A percentile compares a stretch with the other conserved stretches of the same genome.
phyloP scores from a whole-genome alignment of 1,140 invertebrate genomes.

The Drosophila ogumai region DNA sequence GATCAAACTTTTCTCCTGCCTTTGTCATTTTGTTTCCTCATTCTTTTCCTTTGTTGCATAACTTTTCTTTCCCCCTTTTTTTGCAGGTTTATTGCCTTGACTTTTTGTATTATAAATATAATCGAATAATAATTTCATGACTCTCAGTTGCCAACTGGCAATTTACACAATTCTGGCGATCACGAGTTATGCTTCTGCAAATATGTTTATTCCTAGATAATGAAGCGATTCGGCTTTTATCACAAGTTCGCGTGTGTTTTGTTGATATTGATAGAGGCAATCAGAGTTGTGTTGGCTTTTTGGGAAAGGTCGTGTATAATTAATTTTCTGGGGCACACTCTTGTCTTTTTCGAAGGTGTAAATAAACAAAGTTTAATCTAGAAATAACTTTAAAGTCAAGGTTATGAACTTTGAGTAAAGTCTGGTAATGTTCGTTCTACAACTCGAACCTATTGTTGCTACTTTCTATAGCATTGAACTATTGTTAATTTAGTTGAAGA shows the following conservation, averaged over 20 bases:
- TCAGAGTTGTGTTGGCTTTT: constrained; percentile 29
- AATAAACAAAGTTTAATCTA: constrained; percentile 7
- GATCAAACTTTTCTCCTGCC: constrained; percentile 42
- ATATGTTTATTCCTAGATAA: constrained; percentile 26
- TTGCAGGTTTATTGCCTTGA: constrained; percentile 21
- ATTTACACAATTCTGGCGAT: constrained; percentile 38
- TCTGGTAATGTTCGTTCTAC: not conserved
- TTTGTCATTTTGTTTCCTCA: constrained; percentile 5
- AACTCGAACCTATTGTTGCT: too few species aligned
- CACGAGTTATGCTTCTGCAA: constrained; percentile 39
- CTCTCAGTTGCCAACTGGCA: constrained; percentile 42
- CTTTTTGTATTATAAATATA: constrained; percentile 6
- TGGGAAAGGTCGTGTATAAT: constrained; percentile 54
- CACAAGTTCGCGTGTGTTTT: constrained; percentile 27
- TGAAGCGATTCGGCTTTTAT: constrained; percentile 26
- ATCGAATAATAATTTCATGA: constrained; percentile 2
- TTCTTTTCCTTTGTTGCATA: constrained; percentile 33
- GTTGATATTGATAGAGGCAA: constrained; percentile 35
- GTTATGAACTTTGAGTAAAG: constrained; percentile 1
- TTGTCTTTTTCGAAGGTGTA: constrained; percentile 7
- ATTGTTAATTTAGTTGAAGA: not conserved
- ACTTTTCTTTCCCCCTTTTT: constrained; percentile 1
- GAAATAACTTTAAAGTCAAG: constrained; percentile 19
- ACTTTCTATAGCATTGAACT: not conserved
- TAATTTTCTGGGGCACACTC: constrained; percentile 22